phyloP scores from a whole-genome alignment of 2,113 vertebrate species.

The Benitochromis conjunctus region DNA sequence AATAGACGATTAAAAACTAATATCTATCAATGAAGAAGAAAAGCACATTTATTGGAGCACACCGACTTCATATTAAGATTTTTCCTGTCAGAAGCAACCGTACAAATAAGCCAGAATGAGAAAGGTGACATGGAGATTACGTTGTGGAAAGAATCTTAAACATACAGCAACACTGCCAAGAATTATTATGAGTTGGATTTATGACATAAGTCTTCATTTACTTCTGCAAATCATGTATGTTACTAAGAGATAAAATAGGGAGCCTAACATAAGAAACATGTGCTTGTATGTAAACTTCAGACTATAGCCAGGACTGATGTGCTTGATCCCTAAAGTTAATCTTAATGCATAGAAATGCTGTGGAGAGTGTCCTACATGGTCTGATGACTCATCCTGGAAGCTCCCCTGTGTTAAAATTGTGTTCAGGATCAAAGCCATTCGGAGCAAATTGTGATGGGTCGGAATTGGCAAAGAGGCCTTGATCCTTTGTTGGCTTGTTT shows the following conservation, averaged over 20 bases:
- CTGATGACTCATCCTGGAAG: not conserved
- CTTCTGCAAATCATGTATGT: not conserved
- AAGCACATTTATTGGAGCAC: not conserved
- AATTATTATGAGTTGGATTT: not conserved
- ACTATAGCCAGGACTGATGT: not conserved
- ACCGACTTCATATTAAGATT: not conserved
- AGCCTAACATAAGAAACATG: not conserved
- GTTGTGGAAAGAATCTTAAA: not conserved
- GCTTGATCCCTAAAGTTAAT: not conserved
- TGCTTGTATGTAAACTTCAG: not conserved
- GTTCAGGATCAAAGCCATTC: constrained; percentile 11
- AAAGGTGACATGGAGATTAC: not conserved
- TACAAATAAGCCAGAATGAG: not conserved
- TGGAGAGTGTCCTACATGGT: not conserved
- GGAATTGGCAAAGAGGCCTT: not conserved
- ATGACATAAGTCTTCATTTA: not conserved
- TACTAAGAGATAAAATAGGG: not conserved
- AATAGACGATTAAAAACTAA: not conserved
- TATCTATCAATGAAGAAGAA: not conserved
- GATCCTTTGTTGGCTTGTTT: not conserved
- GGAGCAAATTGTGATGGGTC: not conserved
- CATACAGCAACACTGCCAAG: not conserved
- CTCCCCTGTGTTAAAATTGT: not conserved
- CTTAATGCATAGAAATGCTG: not conserved
- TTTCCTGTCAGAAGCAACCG: not conserved